Base-by-base conservation (phyloP, 1,140 invertebrate species). In the Apolygus lucorum region DNA sequence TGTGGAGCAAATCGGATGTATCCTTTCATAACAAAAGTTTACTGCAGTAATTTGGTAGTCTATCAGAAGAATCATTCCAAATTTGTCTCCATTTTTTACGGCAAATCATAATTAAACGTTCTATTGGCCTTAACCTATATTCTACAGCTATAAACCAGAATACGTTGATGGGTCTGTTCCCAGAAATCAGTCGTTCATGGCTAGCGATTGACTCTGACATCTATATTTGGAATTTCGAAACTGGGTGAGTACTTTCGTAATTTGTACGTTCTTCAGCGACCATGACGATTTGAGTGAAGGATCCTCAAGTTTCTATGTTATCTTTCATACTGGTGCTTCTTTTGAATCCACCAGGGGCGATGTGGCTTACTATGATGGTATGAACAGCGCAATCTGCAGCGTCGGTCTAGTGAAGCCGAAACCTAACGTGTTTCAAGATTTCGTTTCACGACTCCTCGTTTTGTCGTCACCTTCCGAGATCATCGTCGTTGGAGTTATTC, bases 121-220 rank as follows among this genome's bases (percentile, higher is more conserved):
- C 17, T 42, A 17, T 42, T 42, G n/a, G n/a, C 34, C 34, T 42
- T 42, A 42, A 42, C 17, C 17, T 42, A 17, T 42, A 8, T 4
- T 42, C 42, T 70, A 71, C 76, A 93, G 91, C 92, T 83, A 89
- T 95, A 82, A 93, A 96, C 80, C 94, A 90, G 74, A 92, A 96
- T 77, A 96, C 92, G 78, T 87, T 92, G 80, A 97, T 98, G 91
- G 96, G 96, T 2, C 79, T 98, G 2, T 97, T 99, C 82, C 90
- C 95, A 69, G 94, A 96, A 78, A 96, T 99, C 73, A 90, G 88
- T 27, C 84, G 96, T 77, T 96, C 96, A 0, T 99, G 96, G 95
- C 79, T 99, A 22, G 93, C 95, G 26, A 94, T 99, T 76, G 97
- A 99, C 77, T 97, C 92, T 76, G 94, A 98, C 82, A 92, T 99